A percentile compares a stretch with the other conserved stretches of the same genome.
Conservation (phyloP, 2,888 invertebrate genomes). For the Scotopteryx bipunctaria region DNA sequence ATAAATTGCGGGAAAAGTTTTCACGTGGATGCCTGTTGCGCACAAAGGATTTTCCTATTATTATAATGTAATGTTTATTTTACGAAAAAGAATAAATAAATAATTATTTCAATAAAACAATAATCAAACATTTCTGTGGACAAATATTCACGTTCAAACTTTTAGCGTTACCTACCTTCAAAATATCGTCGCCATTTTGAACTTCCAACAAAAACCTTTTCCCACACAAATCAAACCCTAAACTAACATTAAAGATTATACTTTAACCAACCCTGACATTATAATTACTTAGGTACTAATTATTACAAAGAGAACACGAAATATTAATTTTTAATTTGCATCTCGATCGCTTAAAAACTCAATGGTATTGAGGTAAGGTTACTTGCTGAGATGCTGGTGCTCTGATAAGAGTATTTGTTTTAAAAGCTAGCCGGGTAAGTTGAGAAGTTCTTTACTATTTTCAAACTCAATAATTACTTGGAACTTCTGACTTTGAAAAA, state of each 20-base stretch:
- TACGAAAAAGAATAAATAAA: too few species aligned
- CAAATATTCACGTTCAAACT: background rate
- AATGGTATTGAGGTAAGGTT: constrained; percentile 56
- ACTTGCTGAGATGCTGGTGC: constrained; percentile 47
- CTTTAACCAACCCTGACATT: constrained; percentile 41
- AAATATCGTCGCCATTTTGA: too few species aligned
- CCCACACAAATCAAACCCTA: constrained; percentile 23
- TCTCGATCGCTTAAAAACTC: constrained; percentile 61
- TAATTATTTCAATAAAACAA: too few species aligned
- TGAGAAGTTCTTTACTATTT: constrained; percentile 1
- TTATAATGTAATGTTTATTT: too few species aligned
- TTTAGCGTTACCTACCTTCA: background rate
- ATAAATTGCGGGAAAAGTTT: too few species aligned
- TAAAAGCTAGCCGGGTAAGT: constrained; percentile 19
- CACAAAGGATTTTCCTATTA: too few species aligned
- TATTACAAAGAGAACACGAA: constrained; percentile 67
- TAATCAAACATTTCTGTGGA: too few species aligned
- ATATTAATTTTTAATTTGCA: constrained; percentile 70
- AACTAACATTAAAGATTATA: too few species aligned
- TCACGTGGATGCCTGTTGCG: too few species aligned
- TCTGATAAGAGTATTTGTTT: constrained; percentile 51
- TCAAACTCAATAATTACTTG: too few species aligned
- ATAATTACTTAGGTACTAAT: constrained; percentile 65
- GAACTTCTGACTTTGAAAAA: too few species aligned
- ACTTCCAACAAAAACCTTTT: constrained; percentile 5